A percentile compares a stretch with the other conserved stretches of the same genome.
phyloP scores from a whole-genome alignment of 2,797 vertebrate species.

The Rhynchotus rufescens region DNA sequence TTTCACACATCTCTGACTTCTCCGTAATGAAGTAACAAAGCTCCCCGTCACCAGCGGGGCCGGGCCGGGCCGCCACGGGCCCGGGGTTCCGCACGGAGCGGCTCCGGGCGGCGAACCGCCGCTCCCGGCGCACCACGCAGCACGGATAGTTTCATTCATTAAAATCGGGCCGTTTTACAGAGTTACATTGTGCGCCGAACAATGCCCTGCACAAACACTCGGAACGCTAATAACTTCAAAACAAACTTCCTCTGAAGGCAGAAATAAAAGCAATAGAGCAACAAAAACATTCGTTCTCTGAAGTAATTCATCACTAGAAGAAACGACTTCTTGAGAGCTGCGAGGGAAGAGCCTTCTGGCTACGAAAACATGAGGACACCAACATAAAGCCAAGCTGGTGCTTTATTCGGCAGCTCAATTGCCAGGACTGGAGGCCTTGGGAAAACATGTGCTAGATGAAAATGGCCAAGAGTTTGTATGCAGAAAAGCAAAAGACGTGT shows the following conservation, averaged over 20 bases:
- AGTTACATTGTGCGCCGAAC: background rate
- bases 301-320: background rate
- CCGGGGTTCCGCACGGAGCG: background rate
- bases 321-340: background rate
- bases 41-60: slow-evolving; percentile 40
- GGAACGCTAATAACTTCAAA: fast-evolving
- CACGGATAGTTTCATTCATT: background rate
- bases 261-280: background rate
- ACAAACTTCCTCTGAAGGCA: background rate
- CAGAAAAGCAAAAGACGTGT: background rate
- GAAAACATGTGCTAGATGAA: background rate
- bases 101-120: fast-evolving
- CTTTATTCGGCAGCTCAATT: background rate
- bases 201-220: fast-evolving
- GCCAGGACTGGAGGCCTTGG: background rate
- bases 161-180: background rate
- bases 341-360: fast-evolving
- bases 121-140: fast-evolving
- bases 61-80: background rate
- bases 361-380: background rate
- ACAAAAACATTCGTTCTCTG: background rate
- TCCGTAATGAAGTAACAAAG: slow-evolving; percentile 78
- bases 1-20: slow-evolving; percentile 88
- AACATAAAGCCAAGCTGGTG: fast-evolving
- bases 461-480: background rate